Evolutionary conservation across 2,797 vertebrate species (phyloP).

Genomic region (Macropus fuliginosus): DNA sequence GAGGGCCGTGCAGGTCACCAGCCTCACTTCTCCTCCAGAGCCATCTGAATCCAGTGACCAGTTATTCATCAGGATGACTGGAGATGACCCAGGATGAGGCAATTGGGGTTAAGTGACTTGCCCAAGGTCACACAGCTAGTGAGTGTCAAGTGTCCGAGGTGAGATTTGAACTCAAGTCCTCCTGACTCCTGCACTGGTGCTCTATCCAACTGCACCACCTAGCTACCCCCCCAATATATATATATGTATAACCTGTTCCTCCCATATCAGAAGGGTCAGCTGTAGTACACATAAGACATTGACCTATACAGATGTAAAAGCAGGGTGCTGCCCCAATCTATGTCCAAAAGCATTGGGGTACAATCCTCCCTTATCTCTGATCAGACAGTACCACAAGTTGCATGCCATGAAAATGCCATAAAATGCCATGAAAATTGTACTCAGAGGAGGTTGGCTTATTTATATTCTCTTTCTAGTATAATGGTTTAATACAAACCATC

Average conservation of each 20-base stretch:
- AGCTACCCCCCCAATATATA: background rate
- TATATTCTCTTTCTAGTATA: background rate
- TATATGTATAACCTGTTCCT: background rate
- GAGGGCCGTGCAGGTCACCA: too few relatives aligned
- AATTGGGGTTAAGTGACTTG: too few relatives aligned
- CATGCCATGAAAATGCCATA: too few relatives aligned
- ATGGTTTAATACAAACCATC: background rate
- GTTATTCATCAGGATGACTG: too few relatives aligned
- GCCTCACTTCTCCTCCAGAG: too few relatives aligned
- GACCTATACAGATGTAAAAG: background rate
- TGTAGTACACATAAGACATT: background rate
- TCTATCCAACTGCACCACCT: too few relatives aligned
- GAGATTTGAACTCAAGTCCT: too few relatives aligned
- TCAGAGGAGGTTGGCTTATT: background rate
- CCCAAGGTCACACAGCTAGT: too few relatives aligned
- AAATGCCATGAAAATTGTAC: background rate
- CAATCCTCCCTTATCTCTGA: background rate
- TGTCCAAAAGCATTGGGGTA: background rate
- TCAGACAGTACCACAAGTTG: background rate
- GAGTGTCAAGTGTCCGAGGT: too few relatives aligned
- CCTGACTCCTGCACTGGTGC: too few relatives aligned
- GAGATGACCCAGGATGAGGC: too few relatives aligned
- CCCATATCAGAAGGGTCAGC: background rate
- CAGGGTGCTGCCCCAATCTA: background rate
- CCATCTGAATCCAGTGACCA: too few relatives aligned